phyloP scores from a whole-genome alignment of 2,888 invertebrate species.

The Carterocephalus palaemon region DNA sequence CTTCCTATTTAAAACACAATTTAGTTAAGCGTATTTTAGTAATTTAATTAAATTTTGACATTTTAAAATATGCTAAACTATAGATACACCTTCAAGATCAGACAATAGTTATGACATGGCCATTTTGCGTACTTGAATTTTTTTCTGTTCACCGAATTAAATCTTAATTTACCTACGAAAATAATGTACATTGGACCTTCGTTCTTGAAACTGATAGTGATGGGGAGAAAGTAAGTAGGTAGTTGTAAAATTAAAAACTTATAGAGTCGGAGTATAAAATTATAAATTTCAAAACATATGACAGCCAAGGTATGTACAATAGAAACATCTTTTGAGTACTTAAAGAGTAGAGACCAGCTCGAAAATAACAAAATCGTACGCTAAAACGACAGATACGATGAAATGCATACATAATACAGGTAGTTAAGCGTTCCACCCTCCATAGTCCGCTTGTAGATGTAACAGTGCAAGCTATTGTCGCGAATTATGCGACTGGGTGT shows the following conservation, averaged over 20 bases:
- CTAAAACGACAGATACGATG: slow-evolving; percentile 54
- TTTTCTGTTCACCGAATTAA: slow-evolving; percentile 49
- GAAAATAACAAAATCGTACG: slow-evolving; percentile 50
- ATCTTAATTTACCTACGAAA: slow-evolving; percentile 68
- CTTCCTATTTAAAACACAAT: slow-evolving; percentile 72
- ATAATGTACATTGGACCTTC: slow-evolving; percentile 68
- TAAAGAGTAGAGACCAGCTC: slow-evolving; percentile 74
- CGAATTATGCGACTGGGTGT: slow-evolving; percentile 10
- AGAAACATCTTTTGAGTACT: slow-evolving; percentile 70
- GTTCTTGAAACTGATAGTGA: slow-evolving; percentile 56
- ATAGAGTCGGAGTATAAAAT: slow-evolving; percentile 39
- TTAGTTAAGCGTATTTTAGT: slow-evolving; percentile 64
- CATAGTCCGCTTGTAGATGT: slow-evolving; percentile 24
- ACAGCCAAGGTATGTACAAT: slow-evolving; percentile 9
- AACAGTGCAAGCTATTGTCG: slow-evolving; percentile 1
- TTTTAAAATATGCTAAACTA: slow-evolving; percentile 44
- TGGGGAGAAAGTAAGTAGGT: slow-evolving; percentile 38
- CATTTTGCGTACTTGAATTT: slow-evolving; percentile 36
- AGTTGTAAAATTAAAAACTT: slow-evolving; percentile 46
- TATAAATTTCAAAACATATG: slow-evolving; percentile 29
- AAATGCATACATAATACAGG: slow-evolving; percentile 70
- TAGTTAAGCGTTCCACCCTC: slow-evolving; percentile 50
- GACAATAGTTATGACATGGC: slow-evolving; percentile 56
- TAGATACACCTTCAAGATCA: slow-evolving; percentile 49
- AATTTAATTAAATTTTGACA: slow-evolving; percentile 55